A percentile compares a stretch with the other conserved stretches of the same genome.
Conservation (phyloP, 1,140 invertebrate genomes). For the Pseudoatta argentina region DNA sequence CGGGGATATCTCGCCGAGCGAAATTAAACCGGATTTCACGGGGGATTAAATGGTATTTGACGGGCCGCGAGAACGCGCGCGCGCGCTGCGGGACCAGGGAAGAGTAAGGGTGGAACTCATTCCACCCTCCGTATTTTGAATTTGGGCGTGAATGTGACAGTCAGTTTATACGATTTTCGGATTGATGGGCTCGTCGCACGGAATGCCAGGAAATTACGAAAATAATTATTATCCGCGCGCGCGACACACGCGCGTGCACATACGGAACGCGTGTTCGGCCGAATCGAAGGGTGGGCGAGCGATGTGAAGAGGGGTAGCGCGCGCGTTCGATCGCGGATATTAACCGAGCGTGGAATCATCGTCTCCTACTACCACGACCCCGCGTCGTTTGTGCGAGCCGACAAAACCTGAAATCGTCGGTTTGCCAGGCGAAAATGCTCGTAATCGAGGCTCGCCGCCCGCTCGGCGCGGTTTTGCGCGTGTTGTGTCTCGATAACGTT, state of each 20-base stretch:
- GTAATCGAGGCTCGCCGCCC: slow-evolving; percentile 10
- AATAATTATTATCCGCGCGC: slow-evolving; percentile 83
- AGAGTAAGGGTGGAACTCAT: background rate
- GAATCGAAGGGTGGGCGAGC: background rate
- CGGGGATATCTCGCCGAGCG: slow-evolving; percentile 72
- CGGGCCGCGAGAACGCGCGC: slow-evolving; percentile 64
- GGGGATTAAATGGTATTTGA: slow-evolving; percentile 80
- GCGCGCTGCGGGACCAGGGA: background rate
- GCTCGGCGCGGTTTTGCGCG: slow-evolving; percentile 15
- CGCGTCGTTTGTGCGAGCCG: slow-evolving; percentile 56
- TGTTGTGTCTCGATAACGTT: slow-evolving; percentile 36
- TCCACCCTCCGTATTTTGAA: slow-evolving; percentile 74
- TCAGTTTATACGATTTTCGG: slow-evolving; percentile 84
- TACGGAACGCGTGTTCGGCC: background rate
- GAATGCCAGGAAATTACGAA: slow-evolving; percentile 84
- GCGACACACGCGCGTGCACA: background rate
- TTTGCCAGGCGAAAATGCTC: slow-evolving; percentile 64
- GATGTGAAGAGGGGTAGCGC: background rate
- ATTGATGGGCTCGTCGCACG: slow-evolving; percentile 80
- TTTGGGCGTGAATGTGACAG: slow-evolving; percentile 82
- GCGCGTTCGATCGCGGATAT: slow-evolving; percentile 70
- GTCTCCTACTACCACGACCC: slow-evolving; percentile 37
- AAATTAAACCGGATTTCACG: slow-evolving; percentile 81
- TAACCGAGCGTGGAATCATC: slow-evolving; percentile 73
- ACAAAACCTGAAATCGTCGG: slow-evolving; percentile 67